These are phyloP conservation scores for Zeus faber DNA, from an alignment of 2,113 vertebrate genomes.

Conservation along the genomic window DNA sequence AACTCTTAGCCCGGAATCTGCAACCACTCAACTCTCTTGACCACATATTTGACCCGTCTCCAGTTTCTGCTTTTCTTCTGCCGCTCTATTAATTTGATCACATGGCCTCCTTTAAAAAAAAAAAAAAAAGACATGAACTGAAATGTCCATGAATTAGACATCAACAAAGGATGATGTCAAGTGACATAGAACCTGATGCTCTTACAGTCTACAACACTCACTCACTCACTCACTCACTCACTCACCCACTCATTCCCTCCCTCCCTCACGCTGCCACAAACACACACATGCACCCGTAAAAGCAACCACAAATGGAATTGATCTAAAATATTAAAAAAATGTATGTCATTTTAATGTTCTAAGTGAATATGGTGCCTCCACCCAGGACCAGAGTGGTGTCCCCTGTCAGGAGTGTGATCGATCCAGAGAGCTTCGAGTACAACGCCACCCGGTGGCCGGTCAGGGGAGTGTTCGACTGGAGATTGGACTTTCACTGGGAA, in stretches of 20 bases:
- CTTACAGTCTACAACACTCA: background rate
- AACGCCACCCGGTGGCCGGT: slow-evolving; percentile 74
- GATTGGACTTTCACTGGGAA: slow-evolving; percentile 85
- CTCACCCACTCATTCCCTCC: background rate
- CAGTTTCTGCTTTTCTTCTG: background rate
- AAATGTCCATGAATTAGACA: slow-evolving; percentile 9
- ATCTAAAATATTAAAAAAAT: background rate
- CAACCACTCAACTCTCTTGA: slow-evolving; percentile 28
- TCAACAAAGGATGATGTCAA: slow-evolving; percentile 3
- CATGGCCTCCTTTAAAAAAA: slow-evolving; percentile 4
- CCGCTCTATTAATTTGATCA: slow-evolving; percentile 23
- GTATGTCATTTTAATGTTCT: slow-evolving; percentile 2
- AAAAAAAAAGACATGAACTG: slow-evolving; percentile 20
- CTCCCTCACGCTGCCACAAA: background rate
- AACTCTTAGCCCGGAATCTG: slow-evolving; percentile 42
- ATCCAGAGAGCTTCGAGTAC: slow-evolving; percentile 85
- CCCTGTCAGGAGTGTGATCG: slow-evolving; percentile 83
- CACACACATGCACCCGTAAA: background rate
- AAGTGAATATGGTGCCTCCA: slow-evolving; percentile 2
- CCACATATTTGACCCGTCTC: slow-evolving; percentile 42
- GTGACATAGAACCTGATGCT: slow-evolving; percentile 8
- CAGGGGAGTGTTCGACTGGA: slow-evolving; percentile 85
- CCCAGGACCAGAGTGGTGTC: slow-evolving; percentile 83
- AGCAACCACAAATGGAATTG: background rate
- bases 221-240: background rate